Conservation (phyloP, 2,797 vertebrate genomes). For the Pangasius macronema region DNA sequence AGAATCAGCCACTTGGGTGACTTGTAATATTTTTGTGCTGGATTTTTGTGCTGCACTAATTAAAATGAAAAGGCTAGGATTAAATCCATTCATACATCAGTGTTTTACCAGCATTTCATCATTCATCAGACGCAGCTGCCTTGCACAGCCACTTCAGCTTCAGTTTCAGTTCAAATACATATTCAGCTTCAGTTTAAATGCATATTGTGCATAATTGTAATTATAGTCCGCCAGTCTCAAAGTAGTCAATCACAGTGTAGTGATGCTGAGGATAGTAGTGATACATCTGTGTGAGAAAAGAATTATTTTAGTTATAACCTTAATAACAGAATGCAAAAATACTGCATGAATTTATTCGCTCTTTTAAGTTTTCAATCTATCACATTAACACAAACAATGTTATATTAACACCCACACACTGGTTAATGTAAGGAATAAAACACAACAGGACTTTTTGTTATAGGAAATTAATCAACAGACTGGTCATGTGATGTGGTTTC, state of each 20-base stretch:
- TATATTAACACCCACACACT: background rate
- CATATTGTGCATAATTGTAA: background rate
- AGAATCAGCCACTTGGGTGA: constrained; percentile 8
- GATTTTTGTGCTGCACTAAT: background rate
- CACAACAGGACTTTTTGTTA: background rate
- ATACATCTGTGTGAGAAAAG: background rate
- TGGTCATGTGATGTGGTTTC: background rate
- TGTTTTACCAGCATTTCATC: background rate
- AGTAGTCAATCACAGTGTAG: no score
- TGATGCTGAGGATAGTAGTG: background rate
- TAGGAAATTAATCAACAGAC: background rate
- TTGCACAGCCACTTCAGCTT: background rate
- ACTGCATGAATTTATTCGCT: background rate
- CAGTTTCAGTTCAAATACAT: background rate
- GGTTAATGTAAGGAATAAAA: background rate
- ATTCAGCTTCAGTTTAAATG: background rate
- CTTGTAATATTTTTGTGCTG: background rate
- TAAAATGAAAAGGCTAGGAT: background rate
- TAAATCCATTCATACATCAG: background rate
- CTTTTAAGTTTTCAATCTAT: background rate
- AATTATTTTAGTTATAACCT: background rate
- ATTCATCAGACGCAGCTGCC: background rate
- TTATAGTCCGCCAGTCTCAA: background rate
- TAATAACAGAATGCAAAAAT: background rate
- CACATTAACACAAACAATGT: background rate